Evolutionary conservation across 2,797 vertebrate species (phyloP).

Genomic region (Benthosema pterotum): DNA sequence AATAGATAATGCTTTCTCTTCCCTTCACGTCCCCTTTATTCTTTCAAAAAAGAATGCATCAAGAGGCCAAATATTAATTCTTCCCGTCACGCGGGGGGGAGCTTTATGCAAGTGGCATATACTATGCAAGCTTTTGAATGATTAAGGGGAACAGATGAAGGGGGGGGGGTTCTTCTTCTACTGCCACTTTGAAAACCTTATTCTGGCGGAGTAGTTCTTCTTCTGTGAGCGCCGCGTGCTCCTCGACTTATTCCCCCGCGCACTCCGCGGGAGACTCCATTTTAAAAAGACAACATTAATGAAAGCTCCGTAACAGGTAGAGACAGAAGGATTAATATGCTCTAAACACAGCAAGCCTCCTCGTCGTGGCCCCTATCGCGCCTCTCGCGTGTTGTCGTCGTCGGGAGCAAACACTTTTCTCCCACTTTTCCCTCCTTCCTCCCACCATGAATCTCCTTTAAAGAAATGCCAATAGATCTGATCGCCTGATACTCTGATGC

Average conservation of each 20-base stretch:
- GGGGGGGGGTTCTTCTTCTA: slow-evolving; percentile 63
- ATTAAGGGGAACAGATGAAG: slow-evolving; percentile 86
- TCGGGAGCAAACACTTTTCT: slow-evolving; percentile 64
- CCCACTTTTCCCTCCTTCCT: slow-evolving; percentile 79
- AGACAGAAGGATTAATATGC: slow-evolving; percentile 80
- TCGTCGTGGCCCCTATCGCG: too few relatives aligned
- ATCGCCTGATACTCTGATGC: slow-evolving; percentile 93
- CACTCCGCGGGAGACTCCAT: slow-evolving; percentile 81
- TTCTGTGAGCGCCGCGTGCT: slow-evolving; percentile 62
- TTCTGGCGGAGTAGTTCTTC: slow-evolving; percentile 58
- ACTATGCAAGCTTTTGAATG: slow-evolving; percentile 80
- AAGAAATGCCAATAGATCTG: slow-evolving; percentile 98
- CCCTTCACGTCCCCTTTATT: slow-evolving; percentile 84
- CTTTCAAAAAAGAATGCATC: slow-evolving; percentile 86
- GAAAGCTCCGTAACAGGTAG: slow-evolving; percentile 81
- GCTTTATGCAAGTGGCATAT: slow-evolving; percentile 80
- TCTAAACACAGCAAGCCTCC: slow-evolving; percentile 74
- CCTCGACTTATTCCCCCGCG: slow-evolving; percentile 81
- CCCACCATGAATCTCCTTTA: slow-evolving; percentile 95
- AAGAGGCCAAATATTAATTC: slow-evolving; percentile 87
- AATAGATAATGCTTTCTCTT: slow-evolving; percentile 86
- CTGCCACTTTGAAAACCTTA: slow-evolving; percentile 83
- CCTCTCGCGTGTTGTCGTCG: too few relatives aligned
- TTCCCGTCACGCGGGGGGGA: slow-evolving; percentile 76
- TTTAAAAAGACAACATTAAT: slow-evolving; percentile 83